Percentiles rank a stretch among this genome's conserved stretches.
These are phyloP conservation scores for Drosophila persimilis DNA, from an alignment of 1,140 invertebrate genomes.

Conservation along the genomic window DNA sequence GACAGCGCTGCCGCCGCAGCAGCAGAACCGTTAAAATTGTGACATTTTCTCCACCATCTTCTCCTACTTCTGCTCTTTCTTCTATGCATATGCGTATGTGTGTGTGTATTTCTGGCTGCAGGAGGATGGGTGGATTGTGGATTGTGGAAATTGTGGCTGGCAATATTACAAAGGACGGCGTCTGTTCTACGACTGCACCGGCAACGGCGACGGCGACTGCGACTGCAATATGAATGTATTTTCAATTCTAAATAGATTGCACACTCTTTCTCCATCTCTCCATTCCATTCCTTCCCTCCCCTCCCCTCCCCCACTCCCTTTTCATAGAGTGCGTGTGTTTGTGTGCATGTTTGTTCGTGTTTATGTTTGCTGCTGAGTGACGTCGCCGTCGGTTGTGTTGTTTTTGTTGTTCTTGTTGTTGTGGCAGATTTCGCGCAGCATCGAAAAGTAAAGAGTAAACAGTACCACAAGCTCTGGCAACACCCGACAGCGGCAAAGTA, in stretches of 20 bases:
- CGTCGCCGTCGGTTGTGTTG: conserved; percentile 20
- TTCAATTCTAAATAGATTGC: conserved; percentile 58
- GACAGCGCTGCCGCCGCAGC: conserved; percentile 16
- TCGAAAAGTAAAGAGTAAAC: conserved; percentile 59
- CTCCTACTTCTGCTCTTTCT: conserved; percentile 10
- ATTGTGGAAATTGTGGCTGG: background rate
- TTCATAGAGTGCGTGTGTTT: conserved; percentile 8
- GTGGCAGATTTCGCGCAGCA: conserved; percentile 60
- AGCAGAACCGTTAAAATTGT: conserved; percentile 64
- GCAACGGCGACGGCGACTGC: background rate
- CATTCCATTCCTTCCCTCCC: no score
- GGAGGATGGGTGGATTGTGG: conserved; percentile 5
- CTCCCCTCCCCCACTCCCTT: background rate
- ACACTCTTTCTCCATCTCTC: no score
- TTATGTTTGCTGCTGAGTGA: conserved; percentile 60
- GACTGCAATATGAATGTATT: conserved; percentile 50
- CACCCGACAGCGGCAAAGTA: no score
- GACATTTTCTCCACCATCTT: conserved; percentile 65
- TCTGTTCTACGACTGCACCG: background rate
- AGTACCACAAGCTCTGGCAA: conserved; percentile 1
- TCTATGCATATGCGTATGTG: conserved; percentile 1
- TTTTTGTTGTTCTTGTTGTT: conserved; percentile 8
- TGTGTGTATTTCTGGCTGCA: conserved; percentile 30
- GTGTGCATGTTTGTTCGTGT: conserved; percentile 26
- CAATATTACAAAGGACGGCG: conserved; percentile 8